Percentiles rank a stretch among this genome's conserved stretches.
Evolutionary conservation across 2,888 invertebrate species (phyloP).

Genomic region (Conus canariensis): DNA sequence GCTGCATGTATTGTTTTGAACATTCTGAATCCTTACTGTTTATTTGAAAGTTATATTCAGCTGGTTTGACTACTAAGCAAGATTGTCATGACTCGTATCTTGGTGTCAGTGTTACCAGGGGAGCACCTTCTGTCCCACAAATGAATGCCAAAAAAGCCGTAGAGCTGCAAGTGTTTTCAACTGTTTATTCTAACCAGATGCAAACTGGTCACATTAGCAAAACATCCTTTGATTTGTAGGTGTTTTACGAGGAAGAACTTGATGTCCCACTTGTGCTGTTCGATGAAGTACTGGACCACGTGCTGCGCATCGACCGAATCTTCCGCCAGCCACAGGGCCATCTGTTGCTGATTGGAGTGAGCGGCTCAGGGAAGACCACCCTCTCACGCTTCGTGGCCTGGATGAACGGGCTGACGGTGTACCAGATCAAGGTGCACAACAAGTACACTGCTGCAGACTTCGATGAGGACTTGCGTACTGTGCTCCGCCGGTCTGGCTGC

Average conservation of each 20-base stretch:
- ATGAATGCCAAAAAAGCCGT: too few relatives aligned
- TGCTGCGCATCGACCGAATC: constrained; percentile 98
- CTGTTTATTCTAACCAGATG: too few relatives aligned
- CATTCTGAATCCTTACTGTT: too few relatives aligned
- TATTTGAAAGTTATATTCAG: too few relatives aligned
- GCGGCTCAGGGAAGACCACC: constrained; percentile 99
- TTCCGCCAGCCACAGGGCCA: constrained; percentile 99
- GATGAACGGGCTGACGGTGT: constrained; percentile 99
- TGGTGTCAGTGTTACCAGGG: too few relatives aligned
- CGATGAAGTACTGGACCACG: constrained; percentile 99
- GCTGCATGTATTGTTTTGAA: too few relatives aligned
- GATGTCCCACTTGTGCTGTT: constrained; percentile 99
- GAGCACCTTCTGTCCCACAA: too few relatives aligned
- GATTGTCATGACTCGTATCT: too few relatives aligned
- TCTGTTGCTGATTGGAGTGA: constrained; percentile 97
- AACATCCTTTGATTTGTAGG: constrained; percentile 78
- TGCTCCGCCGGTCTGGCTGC: constrained; percentile 81
- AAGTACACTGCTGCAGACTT: constrained; percentile 99
- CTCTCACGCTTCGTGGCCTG: constrained; percentile 99
- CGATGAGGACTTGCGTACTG: constrained; percentile 94
- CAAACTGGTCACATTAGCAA: too few relatives aligned
- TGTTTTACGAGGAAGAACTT: constrained; percentile 99
- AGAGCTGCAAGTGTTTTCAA: too few relatives aligned
- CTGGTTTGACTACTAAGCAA: too few relatives aligned
- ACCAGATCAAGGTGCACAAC: constrained; percentile 99